Evolutionary conservation across 2,888 invertebrate species (phyloP), one percentile per base, ranked within the genome.

Genomic region (Pristionchus fissidentatus): DNA sequence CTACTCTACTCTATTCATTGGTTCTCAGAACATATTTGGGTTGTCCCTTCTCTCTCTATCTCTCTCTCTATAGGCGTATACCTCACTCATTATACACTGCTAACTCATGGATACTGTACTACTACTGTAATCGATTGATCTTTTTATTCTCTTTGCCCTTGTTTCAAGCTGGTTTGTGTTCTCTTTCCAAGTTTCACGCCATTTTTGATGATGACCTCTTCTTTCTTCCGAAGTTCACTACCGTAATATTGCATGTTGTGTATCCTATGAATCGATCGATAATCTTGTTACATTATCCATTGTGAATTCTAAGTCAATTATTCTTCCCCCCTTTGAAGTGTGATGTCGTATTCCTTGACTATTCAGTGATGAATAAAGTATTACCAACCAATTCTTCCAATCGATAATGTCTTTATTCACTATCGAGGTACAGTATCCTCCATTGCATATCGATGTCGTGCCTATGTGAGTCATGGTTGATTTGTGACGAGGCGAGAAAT

Each of bases 291-390:
- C 32, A 46, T 46, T 38, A n/a, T 15, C 75, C 29, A 32, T 75
- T 75, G 75, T 75, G 46, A 38, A 66, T n/a, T 75, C 75, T 75
- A 75, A 75, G 75, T 75, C 75, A 75, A 75, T 49, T 75, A 43
- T 75, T 46, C 5, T 29, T 46, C 75, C n/a, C n/a, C n/a, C 26
- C 15, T 26, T 46, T 15, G 75, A 75, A 46, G 43, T 26, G 43
- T 75, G 46, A 75, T 75, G 26, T 49, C 43, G 43, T 75, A 32
- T 46, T 26, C 29, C 35, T 46, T 75, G 8, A 26, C 22, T 13
- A n/a, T 75, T 75, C 19, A 46, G 26, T 32, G 49, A 75, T 46
- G 26, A n/a, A 75, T 75, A 75, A 75, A 75, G 26, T 49, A 75
- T 75, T 75, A 26, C 43, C 43, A 75, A 4, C 41, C 75, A 75